Evolutionary conservation across 2,113 vertebrate species (phyloP), one percentile per base, ranked within the genome.

Genomic region (Aptenodytes patagonicus): DNA sequence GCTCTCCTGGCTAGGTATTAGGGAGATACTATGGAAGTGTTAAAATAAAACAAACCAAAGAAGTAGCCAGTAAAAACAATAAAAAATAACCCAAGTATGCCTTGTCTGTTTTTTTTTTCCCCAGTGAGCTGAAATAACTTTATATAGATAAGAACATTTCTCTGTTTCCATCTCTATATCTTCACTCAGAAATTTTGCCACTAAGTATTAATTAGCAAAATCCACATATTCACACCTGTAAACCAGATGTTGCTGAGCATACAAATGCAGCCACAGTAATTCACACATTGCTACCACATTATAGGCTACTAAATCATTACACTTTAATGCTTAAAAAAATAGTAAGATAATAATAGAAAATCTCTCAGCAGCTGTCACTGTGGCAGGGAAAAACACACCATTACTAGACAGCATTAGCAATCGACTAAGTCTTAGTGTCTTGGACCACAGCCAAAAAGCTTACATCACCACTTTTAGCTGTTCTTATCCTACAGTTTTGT

Each of bases 301-400:
- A 77, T 29, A 73, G 90, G 49, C 71, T 69, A 65, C 52, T 95
- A 93, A 97, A 91, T 96, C 92, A 93, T 96, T 96, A 83, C 83
- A 95, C 42, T 91, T 65, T 34, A 94, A 90, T 69, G 34, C 82
- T 94, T 73, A 79, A 95, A 86, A 83, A 83, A 87, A 85, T 77
- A 80, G 87, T 46, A 75, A 83, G 86, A 96, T 95, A 94, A 97
- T 95, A 97, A 96, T 86, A 97, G 92, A 97, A 97, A 95, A 95
- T 95, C 93, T 96, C 89, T 94, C 81, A 95, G 77, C 93, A 97
- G 84, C 96, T 97, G 95, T 96, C 97, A 94, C 29, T 58, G 46
- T 55, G 69, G 64, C 85, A 97, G 95, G 95, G 77, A 96, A 95
- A 90, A 96, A 94, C 57, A 94, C 31, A 60, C 34, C 38, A 79